A percentile compares a stretch with the other conserved stretches of the same genome.
These are phyloP conservation scores for Columba janthina DNA, from an alignment of 2,113 vertebrate species.

Conservation along the genomic window DNA sequence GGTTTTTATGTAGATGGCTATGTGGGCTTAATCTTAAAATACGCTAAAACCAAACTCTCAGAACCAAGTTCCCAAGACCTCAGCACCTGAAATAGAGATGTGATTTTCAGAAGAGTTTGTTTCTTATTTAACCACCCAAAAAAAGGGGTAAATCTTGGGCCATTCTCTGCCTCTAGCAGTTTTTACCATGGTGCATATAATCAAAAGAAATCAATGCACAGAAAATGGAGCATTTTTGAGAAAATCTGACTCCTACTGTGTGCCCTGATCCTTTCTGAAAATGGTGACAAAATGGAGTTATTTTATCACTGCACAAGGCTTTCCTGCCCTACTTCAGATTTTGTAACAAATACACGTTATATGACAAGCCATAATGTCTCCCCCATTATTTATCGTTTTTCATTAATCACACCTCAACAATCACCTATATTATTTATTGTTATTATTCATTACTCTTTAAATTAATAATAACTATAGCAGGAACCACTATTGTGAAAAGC, in stretches of 20 bases:
- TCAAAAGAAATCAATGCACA: neutral
- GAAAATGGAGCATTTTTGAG: neutral
- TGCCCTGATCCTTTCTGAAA: slow-evolving; percentile 7
- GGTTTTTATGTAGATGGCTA: neutral
- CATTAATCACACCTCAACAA: slow-evolving; percentile 21
- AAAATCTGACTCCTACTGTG: neutral
- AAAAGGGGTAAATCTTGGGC: neutral
- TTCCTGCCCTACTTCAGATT: neutral
- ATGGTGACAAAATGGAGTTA: neutral
- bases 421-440: slow-evolving; percentile 7
- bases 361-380: neutral
- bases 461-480: neutral
- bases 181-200: neutral
- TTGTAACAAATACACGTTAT: neutral
- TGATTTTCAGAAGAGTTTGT: neutral
- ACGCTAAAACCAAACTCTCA: neutral
- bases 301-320: neutral
- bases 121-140: neutral
- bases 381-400: slow-evolving; percentile 7
- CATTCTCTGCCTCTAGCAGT: neutral
- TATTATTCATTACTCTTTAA: slow-evolving; percentile 1
- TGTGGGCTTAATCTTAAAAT: neutral
- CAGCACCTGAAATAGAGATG: neutral
- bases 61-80: neutral
- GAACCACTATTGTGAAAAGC: neutral